Evolutionary conservation across 2,797 vertebrate genomes (phyloP), one percentile per base, ranked within the genome.

Genomic region (Ptychobarbus kaznakovi): DNA sequence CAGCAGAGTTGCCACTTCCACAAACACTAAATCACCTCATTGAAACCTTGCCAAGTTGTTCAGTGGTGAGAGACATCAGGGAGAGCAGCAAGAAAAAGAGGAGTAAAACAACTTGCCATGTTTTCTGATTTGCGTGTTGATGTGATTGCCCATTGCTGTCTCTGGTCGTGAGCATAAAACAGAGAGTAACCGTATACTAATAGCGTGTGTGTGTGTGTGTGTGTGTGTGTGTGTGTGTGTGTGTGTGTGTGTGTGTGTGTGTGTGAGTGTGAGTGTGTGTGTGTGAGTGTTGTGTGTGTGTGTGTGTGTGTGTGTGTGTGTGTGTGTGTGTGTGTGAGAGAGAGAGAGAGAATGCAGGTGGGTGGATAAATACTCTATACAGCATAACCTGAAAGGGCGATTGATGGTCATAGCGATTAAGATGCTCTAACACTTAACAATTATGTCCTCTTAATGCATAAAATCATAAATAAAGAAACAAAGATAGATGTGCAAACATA

Each of bases 1-100:
- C 85, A 72, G 82, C 88, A 85, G 91, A 90, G 70, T 90, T 88
- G 87, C 87, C 76, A 88, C 84, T 81, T 86, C 86, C 80, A 90
- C 88, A 87, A 86, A 82, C 88, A 90, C 80, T 88, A 89, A 90
- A 90, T 90, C 89, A 91, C 89, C 86, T 75, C 87, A 90, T 89
- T 90, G 91, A 93, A 89, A 88, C 82, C 63, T 85, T 83, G 90
- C 88, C 88, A 92, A 87, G n/a, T 81, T 89, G 81, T 82, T 89
- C 73, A 80, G 76, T 73, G 44, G 73, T 49, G 66, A 77, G 68
- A 88, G 53, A 83, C 84, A 85, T 78, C 70, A 84, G 58, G 53
- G 77, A 85, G 75, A 81, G 49, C 76, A 83, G 63, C 42, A 51
- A 81, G 44, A 44, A 10, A 42, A 69, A 42, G 76, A 72, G 66